phyloP scores from a whole-genome alignment of 2,113 vertebrate species.

The Chaetodon trifascialis region DNA sequence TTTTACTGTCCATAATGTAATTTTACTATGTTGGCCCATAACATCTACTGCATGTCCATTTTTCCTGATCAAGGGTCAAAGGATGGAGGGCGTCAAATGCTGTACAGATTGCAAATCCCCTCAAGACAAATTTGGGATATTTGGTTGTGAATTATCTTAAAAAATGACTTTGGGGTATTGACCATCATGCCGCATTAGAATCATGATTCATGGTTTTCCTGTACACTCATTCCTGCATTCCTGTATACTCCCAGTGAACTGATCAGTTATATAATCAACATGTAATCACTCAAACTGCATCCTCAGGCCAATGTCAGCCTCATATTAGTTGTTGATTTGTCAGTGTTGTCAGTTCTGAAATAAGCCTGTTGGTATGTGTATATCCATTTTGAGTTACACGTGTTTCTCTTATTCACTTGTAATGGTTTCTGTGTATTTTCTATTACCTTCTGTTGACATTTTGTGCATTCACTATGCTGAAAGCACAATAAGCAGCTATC shows the following conservation, averaged over 20 bases:
- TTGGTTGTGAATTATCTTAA: too few species aligned
- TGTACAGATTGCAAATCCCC: too few species aligned
- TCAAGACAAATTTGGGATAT: too few species aligned
- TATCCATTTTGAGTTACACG: background rate
- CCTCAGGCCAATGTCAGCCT: background rate
- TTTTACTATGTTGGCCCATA: too few species aligned
- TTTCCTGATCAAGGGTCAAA: too few species aligned
- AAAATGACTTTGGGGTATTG: too few species aligned
- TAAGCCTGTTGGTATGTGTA: background rate
- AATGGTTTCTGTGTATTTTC: background rate
- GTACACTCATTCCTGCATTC: background rate
- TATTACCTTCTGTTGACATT: background rate
- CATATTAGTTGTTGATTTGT: background rate
- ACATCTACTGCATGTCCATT: too few species aligned
- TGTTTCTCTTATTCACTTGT: background rate
- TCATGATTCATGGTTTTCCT: too few species aligned
- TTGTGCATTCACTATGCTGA: background rate
- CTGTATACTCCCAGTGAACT: background rate
- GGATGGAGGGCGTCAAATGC: too few species aligned
- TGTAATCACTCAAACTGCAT: conserved; percentile 2
- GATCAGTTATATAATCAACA: conserved; percentile 3
- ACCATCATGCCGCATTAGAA: too few species aligned
- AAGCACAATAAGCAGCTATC: background rate
- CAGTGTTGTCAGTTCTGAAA: background rate
- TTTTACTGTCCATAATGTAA: too few species aligned